A percentile compares a stretch with the other conserved stretches of the same genome.
Evolutionary conservation across 2,113 vertebrate genomes (phyloP).

Genomic region (Willisornis vidua): DNA sequence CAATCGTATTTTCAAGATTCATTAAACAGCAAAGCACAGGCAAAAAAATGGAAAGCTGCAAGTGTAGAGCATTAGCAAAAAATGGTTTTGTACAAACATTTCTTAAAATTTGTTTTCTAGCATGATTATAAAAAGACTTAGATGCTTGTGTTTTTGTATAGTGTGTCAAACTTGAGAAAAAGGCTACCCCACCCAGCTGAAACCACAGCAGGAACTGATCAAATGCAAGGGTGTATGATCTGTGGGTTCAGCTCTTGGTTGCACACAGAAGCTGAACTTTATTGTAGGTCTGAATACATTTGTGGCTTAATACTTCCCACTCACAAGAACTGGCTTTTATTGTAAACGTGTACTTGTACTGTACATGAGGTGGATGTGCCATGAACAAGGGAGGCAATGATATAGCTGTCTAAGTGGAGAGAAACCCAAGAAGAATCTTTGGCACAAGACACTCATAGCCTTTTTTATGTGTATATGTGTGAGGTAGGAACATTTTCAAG

Average conservation of each 20-base stretch:
- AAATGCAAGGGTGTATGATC: background rate
- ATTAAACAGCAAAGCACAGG: background rate
- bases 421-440: background rate
- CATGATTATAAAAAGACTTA: background rate
- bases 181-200: conserved; percentile 63
- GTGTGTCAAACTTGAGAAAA: background rate
- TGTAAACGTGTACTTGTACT: background rate
- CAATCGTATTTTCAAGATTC: background rate
- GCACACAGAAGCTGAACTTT: conserved; percentile 24
- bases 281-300: background rate
- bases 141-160: background rate
- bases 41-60: background rate
- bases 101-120: conserved; percentile 11
- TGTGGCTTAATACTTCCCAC: background rate
- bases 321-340: background rate
- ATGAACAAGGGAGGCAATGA: background rate
- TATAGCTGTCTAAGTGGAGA: background rate
- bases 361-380: background rate
- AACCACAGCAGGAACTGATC: conserved; percentile 64
- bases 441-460: background rate
- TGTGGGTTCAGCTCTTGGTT: conserved; percentile 23
- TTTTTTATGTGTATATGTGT: background rate
- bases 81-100: background rate
- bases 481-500: background rate
- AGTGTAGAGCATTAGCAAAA: background rate